Percentiles rank a stretch among this genome's conserved stretches.
These are phyloP conservation scores for Aphelenchoides fujianensis DNA, from an alignment of 1,140 invertebrate genomes.

Conservation along the genomic window DNA sequence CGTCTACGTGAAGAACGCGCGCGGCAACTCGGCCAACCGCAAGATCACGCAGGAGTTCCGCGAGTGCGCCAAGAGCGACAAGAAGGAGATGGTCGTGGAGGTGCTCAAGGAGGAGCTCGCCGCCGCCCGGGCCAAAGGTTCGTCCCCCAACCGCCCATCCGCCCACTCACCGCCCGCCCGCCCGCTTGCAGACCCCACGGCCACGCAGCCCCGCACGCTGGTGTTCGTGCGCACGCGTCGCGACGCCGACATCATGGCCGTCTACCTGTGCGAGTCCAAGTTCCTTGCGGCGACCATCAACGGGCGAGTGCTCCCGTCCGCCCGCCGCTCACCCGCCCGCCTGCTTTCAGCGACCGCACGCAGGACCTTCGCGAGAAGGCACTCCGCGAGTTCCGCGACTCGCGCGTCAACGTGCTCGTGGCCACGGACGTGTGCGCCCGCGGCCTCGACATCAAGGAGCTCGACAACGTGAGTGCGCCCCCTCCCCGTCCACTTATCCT, in stretches of 20 bases:
- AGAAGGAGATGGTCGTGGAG: conserved; percentile 64
- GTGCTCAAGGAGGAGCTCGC: neutral
- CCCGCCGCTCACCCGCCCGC: neutral
- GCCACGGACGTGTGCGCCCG: conserved; percentile 88
- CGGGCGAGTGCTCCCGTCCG: conserved; percentile 11
- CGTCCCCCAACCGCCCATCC: too few species aligned
- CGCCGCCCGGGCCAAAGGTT: neutral
- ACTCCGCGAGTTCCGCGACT: conserved; percentile 72
- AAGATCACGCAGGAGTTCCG: conserved; percentile 82
- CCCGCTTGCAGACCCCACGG: conserved; percentile 66
- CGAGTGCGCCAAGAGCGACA: conserved; percentile 73
- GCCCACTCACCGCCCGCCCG: too few species aligned
- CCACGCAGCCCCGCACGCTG: conserved; percentile 68
- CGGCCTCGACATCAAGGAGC: conserved; percentile 84
- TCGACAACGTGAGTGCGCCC: conserved; percentile 70
- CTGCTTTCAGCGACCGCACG: conserved; percentile 70
- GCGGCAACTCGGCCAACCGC: conserved; percentile 72
- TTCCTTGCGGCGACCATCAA: conserved; percentile 30
- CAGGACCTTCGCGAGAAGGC: conserved; percentile 85
- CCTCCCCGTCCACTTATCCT: conserved; percentile 83
- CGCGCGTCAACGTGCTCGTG: conserved; percentile 74
- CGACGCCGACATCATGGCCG: conserved; percentile 81
- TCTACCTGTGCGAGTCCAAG: conserved; percentile 67
- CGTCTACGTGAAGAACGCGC: conserved; percentile 4
- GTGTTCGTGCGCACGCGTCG: conserved; percentile 88